These are phyloP conservation scores for Mola mola DNA, from an alignment of 2,113 vertebrate genomes.

Conservation along the genomic window DNA sequence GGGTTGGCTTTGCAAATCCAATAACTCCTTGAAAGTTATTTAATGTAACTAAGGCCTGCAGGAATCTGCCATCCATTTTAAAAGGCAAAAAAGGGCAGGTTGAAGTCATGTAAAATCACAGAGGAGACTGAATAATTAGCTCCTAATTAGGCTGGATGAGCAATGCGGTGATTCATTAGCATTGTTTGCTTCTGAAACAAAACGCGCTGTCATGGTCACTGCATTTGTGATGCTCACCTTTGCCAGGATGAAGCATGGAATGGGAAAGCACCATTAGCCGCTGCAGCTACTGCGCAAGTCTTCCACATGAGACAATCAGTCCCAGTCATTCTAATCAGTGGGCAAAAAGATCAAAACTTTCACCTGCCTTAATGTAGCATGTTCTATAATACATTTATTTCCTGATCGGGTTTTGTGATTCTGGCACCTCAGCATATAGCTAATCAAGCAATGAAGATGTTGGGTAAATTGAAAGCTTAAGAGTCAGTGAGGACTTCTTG, in stretches of 20 bases:
- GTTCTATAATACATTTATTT: background rate
- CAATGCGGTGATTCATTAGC: slow-evolving; percentile 43
- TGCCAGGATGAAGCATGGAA: slow-evolving; percentile 20
- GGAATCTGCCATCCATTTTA: slow-evolving; percentile 8
- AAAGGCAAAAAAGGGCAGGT: background rate
- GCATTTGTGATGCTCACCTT: slow-evolving; percentile 15
- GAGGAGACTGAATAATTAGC: slow-evolving; percentile 45
- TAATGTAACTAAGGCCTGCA: slow-evolving; percentile 15
- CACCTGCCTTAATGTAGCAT: slow-evolving; percentile 20
- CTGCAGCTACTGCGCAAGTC: slow-evolving; percentile 16
- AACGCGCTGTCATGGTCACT: slow-evolving; percentile 6
- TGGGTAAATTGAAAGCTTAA: too few species aligned
- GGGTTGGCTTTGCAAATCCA: too few species aligned
- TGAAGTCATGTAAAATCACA: slow-evolving; percentile 17
- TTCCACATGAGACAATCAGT: slow-evolving; percentile 45
- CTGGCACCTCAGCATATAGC: background rate
- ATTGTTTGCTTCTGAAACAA: slow-evolving; percentile 8
- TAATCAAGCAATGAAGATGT: too few species aligned
- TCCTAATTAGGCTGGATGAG: slow-evolving; percentile 44
- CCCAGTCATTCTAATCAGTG: slow-evolving; percentile 23
- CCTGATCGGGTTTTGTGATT: slow-evolving; percentile 25
- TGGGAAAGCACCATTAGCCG: slow-evolving; percentile 31
- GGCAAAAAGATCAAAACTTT: slow-evolving; percentile 64
- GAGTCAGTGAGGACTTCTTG: slow-evolving; percentile 8
- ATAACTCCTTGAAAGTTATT: background rate